Evolutionary conservation across 1,140 invertebrate genomes (phyloP), one percentile per base, ranked within the genome.

Genomic region (Drosophila persimilis): DNA sequence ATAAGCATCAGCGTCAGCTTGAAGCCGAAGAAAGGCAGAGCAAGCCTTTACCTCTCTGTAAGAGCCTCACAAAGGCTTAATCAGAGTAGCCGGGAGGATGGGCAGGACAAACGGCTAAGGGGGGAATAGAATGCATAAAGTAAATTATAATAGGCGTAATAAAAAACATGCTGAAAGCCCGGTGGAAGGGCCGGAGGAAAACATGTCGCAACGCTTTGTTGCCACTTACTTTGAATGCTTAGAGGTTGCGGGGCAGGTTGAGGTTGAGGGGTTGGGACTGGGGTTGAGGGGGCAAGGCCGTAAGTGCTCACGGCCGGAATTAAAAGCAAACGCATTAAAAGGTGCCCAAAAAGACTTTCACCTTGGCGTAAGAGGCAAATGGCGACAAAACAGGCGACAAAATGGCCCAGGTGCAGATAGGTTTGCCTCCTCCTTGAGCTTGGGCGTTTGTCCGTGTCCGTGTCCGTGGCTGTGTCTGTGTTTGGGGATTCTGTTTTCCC

Each of bases 241-340:
- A 73, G 24, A 43, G 13, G 15, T 8, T 13, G 41, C 6, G 54
- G 43, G 54, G 41, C 24, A 41, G 22, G 35, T 4, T 39, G 35
- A 4, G 11, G 35, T 39, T 3, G 39, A 22, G 35, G 15, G 26
- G 41, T 31, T 22, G 39, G 43, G 15, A 43, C 17, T 58, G 73
- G 8, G 45, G 35, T 55, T 39, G 35, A 13, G 26, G 59, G 54
- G 73, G 79, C 77, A 78, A 73, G 67, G 81, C 77, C 55, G 59
- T 86, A 81, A 86, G 81, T 86, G 81, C 81, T 86, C 80, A 73
- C 71, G 53, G 83, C 47, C 77, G 74, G 81, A 88, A 88, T 86
- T 86, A 86, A 86, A 86, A 81, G 81, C 83, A 86, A 86, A 86
- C 81, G 81, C 83, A 86, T 86, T 88, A 86, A 88, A 86, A 88